phyloP scores from a whole-genome alignment of 1,140 invertebrate genomes.

The Eubasilissa regina region DNA sequence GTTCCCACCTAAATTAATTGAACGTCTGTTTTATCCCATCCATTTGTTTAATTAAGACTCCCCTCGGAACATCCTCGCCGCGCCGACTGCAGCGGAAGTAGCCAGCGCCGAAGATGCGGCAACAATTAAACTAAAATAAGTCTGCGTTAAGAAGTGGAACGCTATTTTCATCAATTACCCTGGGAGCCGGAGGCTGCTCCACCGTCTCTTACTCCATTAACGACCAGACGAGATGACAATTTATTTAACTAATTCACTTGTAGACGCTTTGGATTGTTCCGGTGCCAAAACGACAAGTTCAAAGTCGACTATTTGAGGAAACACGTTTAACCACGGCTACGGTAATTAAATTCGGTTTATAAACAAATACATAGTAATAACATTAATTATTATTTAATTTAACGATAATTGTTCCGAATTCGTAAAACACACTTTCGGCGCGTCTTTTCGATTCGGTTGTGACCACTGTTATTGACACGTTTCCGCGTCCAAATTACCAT shows the following conservation, averaged over 20 bases:
- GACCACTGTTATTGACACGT: too few relatives aligned
- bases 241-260: slow-evolving; percentile 37
- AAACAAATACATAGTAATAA: neutral
- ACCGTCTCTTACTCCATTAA: slow-evolving; percentile 35
- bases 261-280: slow-evolving; percentile 22
- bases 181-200: slow-evolving; percentile 34
- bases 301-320: slow-evolving; percentile 33
- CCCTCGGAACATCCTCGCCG: neutral
- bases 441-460: too few relatives aligned
- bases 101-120: slow-evolving; percentile 13
- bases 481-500: too few relatives aligned
- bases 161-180: slow-evolving; percentile 54
- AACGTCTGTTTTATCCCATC: slow-evolving; percentile 18
- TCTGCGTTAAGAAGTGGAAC: slow-evolving; percentile 10
- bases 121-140: slow-evolving; percentile 45
- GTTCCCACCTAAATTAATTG: slow-evolving; percentile 35
- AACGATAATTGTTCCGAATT: too few relatives aligned
- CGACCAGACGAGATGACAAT: slow-evolving; percentile 41
- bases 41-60: slow-evolving; percentile 18
- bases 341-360: too few relatives aligned
- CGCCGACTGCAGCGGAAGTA: slow-evolving; percentile 26
- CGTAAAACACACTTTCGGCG: too few relatives aligned
- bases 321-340: too few relatives aligned
- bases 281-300: slow-evolving; percentile 37
- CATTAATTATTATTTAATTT: neutral